Evolutionary conservation across 2,113 vertebrate genomes (phyloP), one percentile per base, ranked within the genome.

Genomic region (zebrafish (Danio rerio)): DNA sequence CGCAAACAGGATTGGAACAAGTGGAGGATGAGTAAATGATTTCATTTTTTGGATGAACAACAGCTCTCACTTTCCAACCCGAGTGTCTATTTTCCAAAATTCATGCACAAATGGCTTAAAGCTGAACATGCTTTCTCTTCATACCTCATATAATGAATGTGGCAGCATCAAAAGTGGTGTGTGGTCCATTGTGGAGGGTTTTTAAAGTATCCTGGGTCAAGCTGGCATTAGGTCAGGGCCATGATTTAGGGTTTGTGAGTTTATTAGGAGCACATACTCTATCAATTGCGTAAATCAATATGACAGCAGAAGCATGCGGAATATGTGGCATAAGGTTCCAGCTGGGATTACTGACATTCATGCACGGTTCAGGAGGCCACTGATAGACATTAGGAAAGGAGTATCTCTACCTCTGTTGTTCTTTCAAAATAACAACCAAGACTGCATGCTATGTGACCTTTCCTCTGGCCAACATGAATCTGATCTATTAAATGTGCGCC

Each of bases 361-460:
- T 68, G 66, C 53, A 80, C 50, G 21, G 82, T 86, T 89, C 84
- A 83, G 77, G 82, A 80, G 84, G 82, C 88, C 86, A 87, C 85
- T 78, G 84, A 84, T 78, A 58, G 87, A 91, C 69, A 83, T 88
- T 78, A 84, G 80, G 66, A 83, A 53, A 75, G 16, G 52, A 75
- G 85, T 82, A 83, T 80, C 87, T 86, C 84, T 81, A 87, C 63
- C 86, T 85, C 88, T 90, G 90, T 91, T 91, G 90, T 93, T 86
- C 89, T 81, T 91, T 94, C 88, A 92, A 93, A 93, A 93, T 91
- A 94, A 93, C 90, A 91, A 88, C 90, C 86, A 83, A 85, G 91
- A 90, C 81, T 89, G 87, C 63, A 31, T 73, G 88, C 87, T 92
- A 93, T 92, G 92, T 92, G 91, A 94, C 92, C 93, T 94, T 94